phyloP scores from a whole-genome alignment of 2,888 invertebrate species.

The Epinotia bilunana region DNA sequence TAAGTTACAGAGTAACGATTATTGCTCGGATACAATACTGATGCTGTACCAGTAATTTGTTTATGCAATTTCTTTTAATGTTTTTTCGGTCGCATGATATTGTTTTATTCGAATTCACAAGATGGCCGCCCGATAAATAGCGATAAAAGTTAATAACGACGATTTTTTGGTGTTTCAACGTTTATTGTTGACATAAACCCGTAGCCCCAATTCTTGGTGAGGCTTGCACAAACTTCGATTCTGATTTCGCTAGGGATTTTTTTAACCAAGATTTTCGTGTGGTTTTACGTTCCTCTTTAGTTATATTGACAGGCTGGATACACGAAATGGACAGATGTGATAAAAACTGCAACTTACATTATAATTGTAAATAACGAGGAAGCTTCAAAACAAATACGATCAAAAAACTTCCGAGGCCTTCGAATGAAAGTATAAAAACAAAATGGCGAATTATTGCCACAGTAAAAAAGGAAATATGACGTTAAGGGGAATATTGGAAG shows the following conservation, averaged over 20 bases:
- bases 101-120: constrained; percentile 37
- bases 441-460: constrained; percentile 70
- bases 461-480: constrained; percentile 59
- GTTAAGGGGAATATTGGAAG: constrained; percentile 58
- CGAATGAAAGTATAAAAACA: constrained; percentile 70
- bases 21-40: constrained; percentile 76
- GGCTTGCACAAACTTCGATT: background rate
- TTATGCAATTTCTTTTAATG: constrained; percentile 53
- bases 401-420: constrained; percentile 60
- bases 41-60: constrained; percentile 77
- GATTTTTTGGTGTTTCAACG: constrained; percentile 3
- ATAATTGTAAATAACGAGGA: constrained; percentile 14
- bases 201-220: too few relatives aligned
- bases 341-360: background rate
- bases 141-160: constrained; percentile 32
- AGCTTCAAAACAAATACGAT: constrained; percentile 49
- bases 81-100: constrained; percentile 43
- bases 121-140: constrained; percentile 32
- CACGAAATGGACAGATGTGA: too few relatives aligned
- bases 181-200: background rate
- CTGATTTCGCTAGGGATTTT: too few relatives aligned
- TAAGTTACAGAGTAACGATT: constrained; percentile 78
- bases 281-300: too few relatives aligned
- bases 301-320: too few relatives aligned
- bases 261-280: background rate